Evolutionary conservation across 2,797 vertebrate genomes (phyloP).

Genomic region (Otolemur crassicaudatus): DNA sequence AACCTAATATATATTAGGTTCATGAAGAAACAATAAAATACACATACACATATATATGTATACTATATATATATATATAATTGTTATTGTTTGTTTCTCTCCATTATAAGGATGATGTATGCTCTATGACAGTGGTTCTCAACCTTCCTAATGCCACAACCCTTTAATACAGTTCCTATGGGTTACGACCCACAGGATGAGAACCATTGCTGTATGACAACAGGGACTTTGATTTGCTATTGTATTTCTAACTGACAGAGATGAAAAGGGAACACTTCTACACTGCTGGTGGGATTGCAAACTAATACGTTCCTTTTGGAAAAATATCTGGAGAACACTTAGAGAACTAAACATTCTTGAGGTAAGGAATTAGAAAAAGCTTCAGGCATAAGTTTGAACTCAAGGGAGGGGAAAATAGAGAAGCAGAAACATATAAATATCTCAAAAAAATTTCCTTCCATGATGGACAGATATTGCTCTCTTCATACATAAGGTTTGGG

Average conservation of each 20-base stretch:
- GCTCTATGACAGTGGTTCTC: neutral
- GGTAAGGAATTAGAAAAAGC: too few relatives aligned
- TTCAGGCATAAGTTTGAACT: neutral
- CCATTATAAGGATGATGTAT: neutral
- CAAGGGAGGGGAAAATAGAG: neutral
- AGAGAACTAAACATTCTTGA: too few relatives aligned
- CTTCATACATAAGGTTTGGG: neutral
- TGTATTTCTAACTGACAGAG: neutral
- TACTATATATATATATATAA: neutral
- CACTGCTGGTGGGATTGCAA: too few relatives aligned
- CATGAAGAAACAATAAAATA: too few relatives aligned
- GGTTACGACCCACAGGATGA: too few relatives aligned
- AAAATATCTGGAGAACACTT: too few relatives aligned
- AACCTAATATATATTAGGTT: too few relatives aligned
- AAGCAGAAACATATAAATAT: neutral
- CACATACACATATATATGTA: too few relatives aligned
- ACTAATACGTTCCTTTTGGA: too few relatives aligned
- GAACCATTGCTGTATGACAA: neutral
- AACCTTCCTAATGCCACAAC: too few relatives aligned
- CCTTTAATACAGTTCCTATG: too few relatives aligned
- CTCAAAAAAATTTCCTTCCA: neutral
- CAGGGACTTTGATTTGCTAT: neutral
- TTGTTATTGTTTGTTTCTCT: neutral
- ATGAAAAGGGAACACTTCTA: neutral
- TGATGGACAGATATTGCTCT: neutral